A percentile compares a stretch with the other conserved stretches of the same genome.
phyloP scores from a whole-genome alignment of 2,113 vertebrate species.

The Misgurnus anguillicaudatus region DNA sequence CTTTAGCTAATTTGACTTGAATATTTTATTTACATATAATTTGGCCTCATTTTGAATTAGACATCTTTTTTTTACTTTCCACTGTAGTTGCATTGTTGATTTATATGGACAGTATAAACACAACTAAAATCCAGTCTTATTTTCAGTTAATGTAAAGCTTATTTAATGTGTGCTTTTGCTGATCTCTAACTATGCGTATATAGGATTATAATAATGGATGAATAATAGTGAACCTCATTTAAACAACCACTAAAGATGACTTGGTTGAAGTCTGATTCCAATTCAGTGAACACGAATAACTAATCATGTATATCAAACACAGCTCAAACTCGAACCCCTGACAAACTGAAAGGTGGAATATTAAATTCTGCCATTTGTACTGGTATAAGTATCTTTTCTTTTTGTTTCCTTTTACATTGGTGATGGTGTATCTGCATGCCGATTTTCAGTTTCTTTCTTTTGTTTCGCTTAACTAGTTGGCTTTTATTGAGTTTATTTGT shows the following conservation, averaged over 20 bases:
- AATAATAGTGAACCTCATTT: neutral
- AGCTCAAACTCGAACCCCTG: neutral
- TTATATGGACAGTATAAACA: neutral
- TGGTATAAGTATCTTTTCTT: neutral
- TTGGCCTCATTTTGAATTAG: conserved; percentile 43
- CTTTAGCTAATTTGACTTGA: conserved; percentile 62
- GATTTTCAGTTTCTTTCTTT: conserved; percentile 65
- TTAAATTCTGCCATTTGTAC: conserved; percentile 8
- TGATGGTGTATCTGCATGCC: conserved; percentile 81
- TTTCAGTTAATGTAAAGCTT: conserved; percentile 1
- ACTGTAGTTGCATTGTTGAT: conserved; percentile 35
- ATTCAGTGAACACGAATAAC: conserved; percentile 8
- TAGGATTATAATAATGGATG: conserved; percentile 15
- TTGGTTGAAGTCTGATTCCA: neutral
- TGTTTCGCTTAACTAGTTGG: conserved; percentile 58
- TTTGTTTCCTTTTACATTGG: conserved; percentile 58
- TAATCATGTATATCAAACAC: neutral
- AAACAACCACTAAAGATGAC: neutral
- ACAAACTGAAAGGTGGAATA: neutral
- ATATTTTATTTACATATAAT: conserved; percentile 61
- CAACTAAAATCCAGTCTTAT: neutral
- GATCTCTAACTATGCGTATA: neutral
- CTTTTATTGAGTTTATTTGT: conserved; percentile 66
- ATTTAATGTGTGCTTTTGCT: conserved; percentile 27
- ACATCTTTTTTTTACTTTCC: neutral